Conservation (phyloP, 2,113 vertebrate genomes). For the Cyprinodon brontotheroides region DNA sequence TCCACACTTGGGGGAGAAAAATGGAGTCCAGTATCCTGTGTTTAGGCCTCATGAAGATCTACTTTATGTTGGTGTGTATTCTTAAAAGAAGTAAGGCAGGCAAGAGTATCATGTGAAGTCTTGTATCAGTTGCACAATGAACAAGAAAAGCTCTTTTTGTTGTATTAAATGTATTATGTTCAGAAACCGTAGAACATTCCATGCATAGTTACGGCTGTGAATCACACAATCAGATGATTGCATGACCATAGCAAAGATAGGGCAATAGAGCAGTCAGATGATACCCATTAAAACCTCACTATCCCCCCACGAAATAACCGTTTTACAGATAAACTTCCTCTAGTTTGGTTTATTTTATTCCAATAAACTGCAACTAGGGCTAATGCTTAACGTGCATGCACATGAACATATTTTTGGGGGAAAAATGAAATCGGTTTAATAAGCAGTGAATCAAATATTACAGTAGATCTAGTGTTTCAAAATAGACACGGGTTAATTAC, state of each 20-base stretch:
- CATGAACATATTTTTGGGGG: background rate
- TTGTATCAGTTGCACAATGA: too few relatives aligned
- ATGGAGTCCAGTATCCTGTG: conserved; percentile 2
- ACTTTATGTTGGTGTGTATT: conserved; percentile 12
- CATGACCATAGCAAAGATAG: background rate
- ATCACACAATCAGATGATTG: conserved; percentile 32
- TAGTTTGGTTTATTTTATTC: background rate
- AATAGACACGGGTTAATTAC: background rate
- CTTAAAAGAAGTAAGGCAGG: conserved; percentile 2
- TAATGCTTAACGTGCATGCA: background rate
- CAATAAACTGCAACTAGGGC: background rate
- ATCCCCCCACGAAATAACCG: background rate
- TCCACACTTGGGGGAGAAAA: conserved; percentile 49
- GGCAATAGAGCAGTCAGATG: conserved; percentile 45
- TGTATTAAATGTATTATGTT: background rate
- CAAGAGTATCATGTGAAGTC: background rate
- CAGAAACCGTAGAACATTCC: background rate
- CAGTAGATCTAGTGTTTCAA: background rate
- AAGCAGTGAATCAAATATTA: background rate
- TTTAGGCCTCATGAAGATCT: background rate
- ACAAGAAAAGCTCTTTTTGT: background rate
- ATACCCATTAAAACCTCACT: background rate
- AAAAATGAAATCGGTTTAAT: background rate
- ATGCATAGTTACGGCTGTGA: background rate
- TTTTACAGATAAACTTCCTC: background rate